Evolutionary conservation across 2,113 vertebrate genomes (phyloP).

Genomic region (Rissa tridactyla): DNA sequence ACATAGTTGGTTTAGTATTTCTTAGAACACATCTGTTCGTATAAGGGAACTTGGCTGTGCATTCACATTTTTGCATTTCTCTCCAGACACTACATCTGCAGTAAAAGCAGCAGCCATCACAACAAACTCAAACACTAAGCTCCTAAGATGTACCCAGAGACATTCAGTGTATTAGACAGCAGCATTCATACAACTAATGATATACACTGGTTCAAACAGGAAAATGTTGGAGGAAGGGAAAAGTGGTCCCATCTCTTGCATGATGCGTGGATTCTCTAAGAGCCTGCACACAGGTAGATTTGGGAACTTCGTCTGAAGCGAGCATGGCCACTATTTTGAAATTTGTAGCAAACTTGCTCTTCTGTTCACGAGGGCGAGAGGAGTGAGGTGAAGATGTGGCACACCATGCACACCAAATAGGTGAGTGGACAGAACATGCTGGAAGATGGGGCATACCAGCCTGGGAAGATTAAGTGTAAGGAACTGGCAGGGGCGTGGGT

Average conservation of each 20-base stretch:
- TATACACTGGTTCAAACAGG: not conserved
- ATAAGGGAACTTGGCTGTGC: not conserved
- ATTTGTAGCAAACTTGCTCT: not conserved
- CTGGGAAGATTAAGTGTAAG: fast-evolving
- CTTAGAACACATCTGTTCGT: not conserved
- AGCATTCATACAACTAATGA: not conserved
- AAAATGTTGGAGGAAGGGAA: not conserved
- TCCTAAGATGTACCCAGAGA: not conserved
- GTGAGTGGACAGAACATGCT: not conserved
- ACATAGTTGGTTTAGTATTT: not conserved
- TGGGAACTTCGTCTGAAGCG: not conserved
- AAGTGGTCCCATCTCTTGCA: not conserved
- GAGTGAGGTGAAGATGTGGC: not conserved
- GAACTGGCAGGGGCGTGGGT: fast-evolving
- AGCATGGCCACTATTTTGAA: fast-evolving
- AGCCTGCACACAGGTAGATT: not conserved
- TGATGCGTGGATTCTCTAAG: not conserved
- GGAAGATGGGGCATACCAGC: not conserved
- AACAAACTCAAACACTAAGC: not conserved
- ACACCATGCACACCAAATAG: too few relatives aligned
- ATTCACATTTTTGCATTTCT: not conserved
- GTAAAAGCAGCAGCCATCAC: not conserved
- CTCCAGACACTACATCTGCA: not conserved
- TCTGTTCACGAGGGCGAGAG: fast-evolving
- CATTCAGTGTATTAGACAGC: too few relatives aligned